Evolutionary conservation across 2,888 invertebrate species (phyloP).

Genomic region (Holacanthella duospinosa): DNA sequence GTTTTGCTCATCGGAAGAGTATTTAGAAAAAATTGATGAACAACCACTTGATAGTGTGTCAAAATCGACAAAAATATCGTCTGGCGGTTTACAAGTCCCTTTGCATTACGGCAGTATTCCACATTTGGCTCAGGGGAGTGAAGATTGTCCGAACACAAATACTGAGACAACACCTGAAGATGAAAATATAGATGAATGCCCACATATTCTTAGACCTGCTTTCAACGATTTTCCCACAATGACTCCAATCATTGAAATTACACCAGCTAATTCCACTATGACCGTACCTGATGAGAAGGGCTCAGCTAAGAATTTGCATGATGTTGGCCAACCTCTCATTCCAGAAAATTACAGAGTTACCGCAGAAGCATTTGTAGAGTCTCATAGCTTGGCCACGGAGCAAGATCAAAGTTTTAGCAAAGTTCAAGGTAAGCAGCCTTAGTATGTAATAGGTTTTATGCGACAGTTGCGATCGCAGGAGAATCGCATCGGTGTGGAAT

Average conservation of each 20-base stretch:
- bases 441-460: not conserved
- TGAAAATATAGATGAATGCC: not conserved
- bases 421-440: not conserved
- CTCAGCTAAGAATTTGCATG: not conserved
- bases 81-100: too few relatives aligned
- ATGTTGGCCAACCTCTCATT: not conserved
- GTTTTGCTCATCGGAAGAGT: not conserved
- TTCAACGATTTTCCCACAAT: not conserved
- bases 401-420: not conserved
- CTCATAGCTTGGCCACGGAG: not conserved
- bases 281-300: not conserved
- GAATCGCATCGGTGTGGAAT: too few relatives aligned
- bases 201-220: too few relatives aligned
- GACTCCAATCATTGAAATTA: slow-evolving; percentile 29
- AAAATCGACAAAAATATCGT: too few relatives aligned
- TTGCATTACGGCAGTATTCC: too few relatives aligned
- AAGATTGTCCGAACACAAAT: too few relatives aligned
- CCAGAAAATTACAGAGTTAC: not conserved
- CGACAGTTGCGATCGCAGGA: too few relatives aligned
- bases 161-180: too few relatives aligned
- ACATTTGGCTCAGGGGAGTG: too few relatives aligned
- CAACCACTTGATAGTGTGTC: too few relatives aligned
- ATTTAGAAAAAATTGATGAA: not conserved
- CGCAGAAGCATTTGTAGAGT: not conserved
- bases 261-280: slow-evolving; percentile 24